Base-by-base conservation (phyloP, 2,113 vertebrate species). In the Neogale vison region DNA sequence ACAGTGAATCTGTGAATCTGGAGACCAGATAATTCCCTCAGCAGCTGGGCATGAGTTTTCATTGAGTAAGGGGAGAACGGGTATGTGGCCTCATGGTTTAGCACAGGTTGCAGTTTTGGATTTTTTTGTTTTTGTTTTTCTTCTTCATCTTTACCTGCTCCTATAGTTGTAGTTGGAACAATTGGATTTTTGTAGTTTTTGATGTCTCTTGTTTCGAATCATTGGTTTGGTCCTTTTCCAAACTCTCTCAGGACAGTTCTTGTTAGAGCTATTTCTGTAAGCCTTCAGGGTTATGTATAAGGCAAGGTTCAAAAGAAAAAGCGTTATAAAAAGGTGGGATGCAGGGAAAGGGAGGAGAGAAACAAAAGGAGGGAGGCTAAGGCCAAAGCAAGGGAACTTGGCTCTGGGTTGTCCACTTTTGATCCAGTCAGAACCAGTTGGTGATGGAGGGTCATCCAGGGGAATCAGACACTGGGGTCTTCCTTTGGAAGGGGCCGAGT, bases 31-130 rank as follows among this genome's bases (percentile, higher is more conserved):
- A 23, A 80, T 20, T 13, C 29, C 9, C 45, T 89, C 14, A 63
- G 20, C 6, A 71, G 0, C 1, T 34, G 15, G 7, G 36, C 18
- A 31, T 20, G 57, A 8, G 1, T 77, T 36, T 88, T 15, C 15
- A 57, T 0, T 26, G n/a, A 50, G 6, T 24, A 24, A 83, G 14
- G 23, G 31, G 36, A 39, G 34, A 67, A 1, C 1, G 3, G 0
- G 1, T 13, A 11, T 52, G 6, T 7, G 4, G 31, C 6, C 2
- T 72, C 45, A 18, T 4, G 7, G 20, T 31, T 5, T 42, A 34
- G 6, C 7, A 3, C 29, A 39, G 5, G 6, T 45, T 24, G 3
- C 13, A 9, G 18, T 14, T 59, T 59, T 59, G 4, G 15, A n/a
- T n/a, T 6, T 52, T 17, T 55, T 55, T 18, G 52, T 55, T 18